Evolutionary conservation across 1,140 invertebrate species (phyloP), one percentile per base, ranked within the genome.

Genomic region (Colletes latitarsis): DNA sequence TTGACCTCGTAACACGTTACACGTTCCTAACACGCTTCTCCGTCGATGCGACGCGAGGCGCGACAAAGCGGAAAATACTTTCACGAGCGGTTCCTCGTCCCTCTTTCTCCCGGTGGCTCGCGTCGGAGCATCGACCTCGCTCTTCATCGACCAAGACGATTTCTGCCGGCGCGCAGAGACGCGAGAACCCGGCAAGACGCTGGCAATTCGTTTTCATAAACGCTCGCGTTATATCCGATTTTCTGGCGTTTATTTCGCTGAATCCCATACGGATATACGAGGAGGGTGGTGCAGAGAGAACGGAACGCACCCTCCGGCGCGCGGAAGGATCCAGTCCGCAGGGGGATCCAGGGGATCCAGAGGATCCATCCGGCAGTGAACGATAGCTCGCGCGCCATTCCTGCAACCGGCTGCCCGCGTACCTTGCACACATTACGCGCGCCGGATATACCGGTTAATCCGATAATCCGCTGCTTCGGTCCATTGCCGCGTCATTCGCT

Each of bases 381-480:
- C 87, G 88, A 83, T 89, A 85, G 81, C 75, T 41, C 58, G 76
- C 63, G 58, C 66, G 78, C 72, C 55, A 76, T 82, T 77, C 74
- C 75, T 69, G 67, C 58, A 52, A 67, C 74, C 57, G 60, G 60
- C 63, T 64, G 58, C 41, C 52, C 69, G 64, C 53, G 67, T 58
- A 58, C 12, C 39, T 81, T 81, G 76, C 46, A 60, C 69, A 64
- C 74, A 75, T 73, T 83, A 81, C 85, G 77, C 81, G 83, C 66
- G 55, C 49, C 62, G 80, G 75, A 81, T 81, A 88, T 82, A 80
- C 73, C 79, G 88, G 81, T 84, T 91, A 89, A 90, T 89, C 87
- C 87, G 84, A 90, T 90, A 90, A 91, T 90, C 89, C 81, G 74
- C 58, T 80, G 70, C 80, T 85, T 81, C 83, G 84, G 81, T 89